phyloP scores from a whole-genome alignment of 2,888 invertebrate species.

The Hemicrepidius hirtus region DNA sequence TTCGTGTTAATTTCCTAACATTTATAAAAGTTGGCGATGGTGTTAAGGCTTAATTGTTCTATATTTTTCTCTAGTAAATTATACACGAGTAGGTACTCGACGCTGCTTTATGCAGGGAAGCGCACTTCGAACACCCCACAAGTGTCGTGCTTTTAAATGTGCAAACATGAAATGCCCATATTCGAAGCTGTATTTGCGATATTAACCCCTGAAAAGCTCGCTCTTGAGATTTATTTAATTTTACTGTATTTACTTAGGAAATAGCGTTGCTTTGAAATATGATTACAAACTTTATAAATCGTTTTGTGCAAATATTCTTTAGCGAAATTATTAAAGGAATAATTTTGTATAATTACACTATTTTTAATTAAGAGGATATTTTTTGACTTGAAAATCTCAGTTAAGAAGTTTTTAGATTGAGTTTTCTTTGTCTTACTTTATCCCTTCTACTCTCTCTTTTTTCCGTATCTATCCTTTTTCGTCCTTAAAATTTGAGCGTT shows the following conservation, averaged over 20 bases:
- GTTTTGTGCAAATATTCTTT: neutral
- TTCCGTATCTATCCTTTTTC: too few relatives aligned
- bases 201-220: neutral
- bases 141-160: slow-evolving; percentile 8
- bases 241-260: slow-evolving; percentile 1
- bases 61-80: neutral
- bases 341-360: too few relatives aligned
- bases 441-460: too few relatives aligned
- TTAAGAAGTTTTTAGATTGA: too few relatives aligned
- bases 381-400: too few relatives aligned
- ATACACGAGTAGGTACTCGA: too few relatives aligned
- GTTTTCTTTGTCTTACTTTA: too few relatives aligned
- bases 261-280: neutral
- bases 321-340: too few relatives aligned
- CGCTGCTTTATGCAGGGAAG: neutral
- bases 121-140: neutral
- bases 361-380: too few relatives aligned
- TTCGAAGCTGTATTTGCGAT: neutral
- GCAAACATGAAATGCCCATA: slow-evolving; percentile 7
- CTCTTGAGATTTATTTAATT: slow-evolving; percentile 9
- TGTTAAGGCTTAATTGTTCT: neutral
- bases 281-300: neutral
- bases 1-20: neutral
- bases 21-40: neutral
- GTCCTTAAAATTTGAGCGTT: too few relatives aligned